A percentile compares a stretch with the other conserved stretches of the same genome.
Evolutionary conservation across 2,888 invertebrate genomes (phyloP).

Genomic region (Drosophila austrosaltans): DNA sequence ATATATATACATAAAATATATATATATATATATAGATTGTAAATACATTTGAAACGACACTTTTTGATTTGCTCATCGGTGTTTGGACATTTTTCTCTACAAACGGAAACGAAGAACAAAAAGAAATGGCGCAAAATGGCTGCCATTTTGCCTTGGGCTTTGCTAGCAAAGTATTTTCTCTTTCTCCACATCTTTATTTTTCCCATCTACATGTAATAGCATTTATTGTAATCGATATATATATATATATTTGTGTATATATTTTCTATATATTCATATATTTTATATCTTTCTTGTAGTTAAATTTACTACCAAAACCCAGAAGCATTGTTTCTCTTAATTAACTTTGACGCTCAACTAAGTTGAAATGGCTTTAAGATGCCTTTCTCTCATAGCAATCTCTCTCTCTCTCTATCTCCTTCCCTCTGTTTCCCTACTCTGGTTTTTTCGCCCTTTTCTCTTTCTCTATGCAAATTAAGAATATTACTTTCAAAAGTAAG

Average conservation of each 20-base stretch:
- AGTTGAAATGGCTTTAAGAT: constrained; percentile 29
- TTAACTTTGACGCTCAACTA: constrained; percentile 11
- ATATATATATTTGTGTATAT: constrained; percentile 18
- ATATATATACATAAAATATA: constrained; percentile 18
- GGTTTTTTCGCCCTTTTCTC: background rate
- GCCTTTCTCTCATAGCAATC: background rate
- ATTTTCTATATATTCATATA: constrained; percentile 25
- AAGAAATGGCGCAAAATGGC: background rate
- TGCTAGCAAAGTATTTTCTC: constrained; percentile 18
- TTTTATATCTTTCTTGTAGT: background rate
- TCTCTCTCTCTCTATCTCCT: background rate
- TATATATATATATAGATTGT: constrained; percentile 42
- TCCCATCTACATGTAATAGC: background rate
- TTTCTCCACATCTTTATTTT: background rate
- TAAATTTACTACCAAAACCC: background rate
- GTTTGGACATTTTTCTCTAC: no score
- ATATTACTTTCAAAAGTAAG: constrained; percentile 62
- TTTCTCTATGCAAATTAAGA: constrained; percentile 38
- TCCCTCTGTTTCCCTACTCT: background rate
- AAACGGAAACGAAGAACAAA: background rate
- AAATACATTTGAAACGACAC: constrained; percentile 45
- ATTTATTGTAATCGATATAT: constrained; percentile 21
- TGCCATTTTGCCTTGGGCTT: background rate
- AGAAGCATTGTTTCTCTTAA: constrained; percentile 5
- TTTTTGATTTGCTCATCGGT: background rate